These are phyloP conservation scores for Pachyseris speciosa DNA, from an alignment of 64 coral and sea anemone species.

Conservation along the genomic window DNA sequence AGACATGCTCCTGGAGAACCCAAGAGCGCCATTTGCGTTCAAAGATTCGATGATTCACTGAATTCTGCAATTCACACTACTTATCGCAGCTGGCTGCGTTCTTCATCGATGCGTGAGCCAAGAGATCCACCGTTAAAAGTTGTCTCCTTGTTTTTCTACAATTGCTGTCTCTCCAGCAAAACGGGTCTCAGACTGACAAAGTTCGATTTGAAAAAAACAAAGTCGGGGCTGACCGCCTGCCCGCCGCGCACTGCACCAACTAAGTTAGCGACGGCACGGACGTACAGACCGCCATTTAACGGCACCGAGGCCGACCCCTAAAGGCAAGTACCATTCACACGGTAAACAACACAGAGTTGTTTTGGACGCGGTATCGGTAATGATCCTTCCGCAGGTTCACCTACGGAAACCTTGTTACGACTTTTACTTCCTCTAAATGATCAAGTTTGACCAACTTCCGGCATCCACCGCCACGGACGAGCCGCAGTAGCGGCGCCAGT, in stretches of 20 bases:
- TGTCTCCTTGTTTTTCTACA: background rate
- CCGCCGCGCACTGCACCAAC: background rate
- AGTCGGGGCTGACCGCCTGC: background rate
- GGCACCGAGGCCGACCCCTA: background rate
- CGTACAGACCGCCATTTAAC: background rate
- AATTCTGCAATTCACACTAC: conserved; percentile 46
- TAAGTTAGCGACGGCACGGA: too few species aligned
- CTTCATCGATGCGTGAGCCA: conserved; percentile 38
- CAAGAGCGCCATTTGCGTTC: conserved; percentile 43
- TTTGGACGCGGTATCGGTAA: background rate
- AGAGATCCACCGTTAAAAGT: conserved; percentile 1
- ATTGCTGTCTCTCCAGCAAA: background rate
- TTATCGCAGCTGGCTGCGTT: conserved; percentile 29
- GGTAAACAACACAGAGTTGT: background rate
- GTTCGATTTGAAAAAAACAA: background rate
- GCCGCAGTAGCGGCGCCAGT: conserved; percentile 12
- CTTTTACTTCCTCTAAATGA: conserved; percentile 69
- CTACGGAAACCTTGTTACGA: conserved; percentile 76
- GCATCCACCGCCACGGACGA: background rate
- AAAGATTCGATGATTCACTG: conserved; percentile 40
- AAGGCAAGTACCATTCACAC: background rate
- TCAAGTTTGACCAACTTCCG: conserved; percentile 60
- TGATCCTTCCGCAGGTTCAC: conserved; percentile 79
- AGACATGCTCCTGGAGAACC: conserved; percentile 21
- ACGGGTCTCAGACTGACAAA: background rate